Conservation (phyloP, 2,797 vertebrate species). For the Hoplostethus mediterraneus region DNA sequence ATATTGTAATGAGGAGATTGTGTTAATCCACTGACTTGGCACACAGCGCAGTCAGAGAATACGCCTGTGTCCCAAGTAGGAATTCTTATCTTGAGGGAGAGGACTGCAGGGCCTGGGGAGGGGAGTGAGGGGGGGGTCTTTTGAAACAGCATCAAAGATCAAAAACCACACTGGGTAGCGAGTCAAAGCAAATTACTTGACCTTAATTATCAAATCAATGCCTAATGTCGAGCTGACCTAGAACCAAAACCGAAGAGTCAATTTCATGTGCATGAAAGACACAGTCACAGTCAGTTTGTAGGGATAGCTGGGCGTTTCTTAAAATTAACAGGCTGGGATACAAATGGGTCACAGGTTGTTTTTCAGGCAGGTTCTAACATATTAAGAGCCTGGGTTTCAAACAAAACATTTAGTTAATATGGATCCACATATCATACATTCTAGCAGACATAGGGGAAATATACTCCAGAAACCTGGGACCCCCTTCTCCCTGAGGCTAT, state of each 20-base stretch:
- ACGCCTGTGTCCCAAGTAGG: background rate
- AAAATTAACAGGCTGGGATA: background rate
- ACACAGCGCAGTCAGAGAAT: background rate
- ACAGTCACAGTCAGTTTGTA: background rate
- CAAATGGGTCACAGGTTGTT: background rate
- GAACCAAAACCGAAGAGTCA: background rate
- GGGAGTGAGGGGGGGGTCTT: no score
- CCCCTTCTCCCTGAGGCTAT: no score
- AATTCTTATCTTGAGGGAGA: conserved; percentile 16
- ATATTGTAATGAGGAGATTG: conserved; percentile 15
- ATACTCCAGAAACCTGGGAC: background rate
- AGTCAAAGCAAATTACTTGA: background rate
- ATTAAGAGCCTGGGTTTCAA: no score
- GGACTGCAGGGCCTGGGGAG: conserved; percentile 1
- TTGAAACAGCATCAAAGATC: background rate
- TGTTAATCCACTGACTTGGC: conserved; percentile 22
- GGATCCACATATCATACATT: background rate
- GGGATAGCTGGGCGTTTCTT: background rate
- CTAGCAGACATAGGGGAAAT: background rate
- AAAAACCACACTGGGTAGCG: background rate
- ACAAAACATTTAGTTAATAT: no score
- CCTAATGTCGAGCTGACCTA: background rate
- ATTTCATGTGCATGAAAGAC: background rate
- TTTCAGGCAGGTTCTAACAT: no score
- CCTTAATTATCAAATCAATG: background rate